Conservation (phyloP, 2,888 invertebrate species). For the Heliconius ethilla region DNA sequence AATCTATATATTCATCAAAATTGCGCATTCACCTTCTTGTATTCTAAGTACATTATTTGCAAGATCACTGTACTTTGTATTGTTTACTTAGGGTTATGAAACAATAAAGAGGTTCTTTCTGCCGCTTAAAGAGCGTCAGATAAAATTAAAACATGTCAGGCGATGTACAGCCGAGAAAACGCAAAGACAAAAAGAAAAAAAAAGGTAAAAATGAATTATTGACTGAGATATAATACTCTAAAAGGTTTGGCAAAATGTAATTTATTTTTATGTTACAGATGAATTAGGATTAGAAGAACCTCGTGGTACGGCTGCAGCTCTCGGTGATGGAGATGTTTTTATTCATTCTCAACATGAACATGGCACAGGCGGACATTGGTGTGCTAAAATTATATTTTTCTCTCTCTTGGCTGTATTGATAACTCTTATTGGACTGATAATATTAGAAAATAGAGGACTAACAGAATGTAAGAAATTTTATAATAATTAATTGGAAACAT, state of each 20-base stretch:
- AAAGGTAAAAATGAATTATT: conserved; percentile 83
- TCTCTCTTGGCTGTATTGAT: conserved; percentile 86
- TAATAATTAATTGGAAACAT: not conserved
- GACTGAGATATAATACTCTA: not conserved
- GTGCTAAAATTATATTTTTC: conserved; percentile 92
- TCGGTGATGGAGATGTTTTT: conserved; percentile 86
- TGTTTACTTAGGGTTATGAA: conserved; percentile 80
- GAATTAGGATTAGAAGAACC: conserved; percentile 74
- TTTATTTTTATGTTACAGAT: conserved; percentile 55
- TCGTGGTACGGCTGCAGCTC: conserved; percentile 73
- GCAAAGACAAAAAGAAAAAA: conserved; percentile 91
- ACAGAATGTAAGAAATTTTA: conserved; percentile 86
- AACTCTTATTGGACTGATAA: conserved; percentile 88
- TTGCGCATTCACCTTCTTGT: conserved; percentile 72
- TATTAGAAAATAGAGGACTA: conserved; percentile 89
- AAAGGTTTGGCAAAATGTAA: not conserved
- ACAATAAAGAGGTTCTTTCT: conserved; percentile 68
- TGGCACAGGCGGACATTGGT: conserved; percentile 91
- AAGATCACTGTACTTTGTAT: conserved; percentile 63
- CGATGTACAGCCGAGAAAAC: conserved; percentile 92
- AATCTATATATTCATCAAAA: conserved; percentile 65
- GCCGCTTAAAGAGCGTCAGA: conserved; percentile 73
- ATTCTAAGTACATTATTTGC: conserved; percentile 56
- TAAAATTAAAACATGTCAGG: conserved; percentile 87
- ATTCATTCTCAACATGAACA: conserved; percentile 90